Conservation (phyloP, 2,888 invertebrate species). For the Epiperipatus broadwayi region DNA sequence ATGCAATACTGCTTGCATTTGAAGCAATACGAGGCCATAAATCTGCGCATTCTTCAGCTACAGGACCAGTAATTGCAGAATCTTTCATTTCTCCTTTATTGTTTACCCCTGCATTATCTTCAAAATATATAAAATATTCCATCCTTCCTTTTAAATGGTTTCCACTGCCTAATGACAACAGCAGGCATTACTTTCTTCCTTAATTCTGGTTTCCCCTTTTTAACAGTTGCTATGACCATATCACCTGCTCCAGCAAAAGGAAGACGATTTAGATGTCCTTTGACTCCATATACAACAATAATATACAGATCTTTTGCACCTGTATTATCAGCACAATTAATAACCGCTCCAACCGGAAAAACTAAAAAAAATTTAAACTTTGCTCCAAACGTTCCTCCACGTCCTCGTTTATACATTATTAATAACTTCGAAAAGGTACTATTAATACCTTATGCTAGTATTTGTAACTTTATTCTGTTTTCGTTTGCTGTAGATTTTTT, state of each 20-base stretch:
- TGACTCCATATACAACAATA: no score
- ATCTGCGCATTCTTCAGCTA: conserved; percentile 98
- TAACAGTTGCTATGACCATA: no score
- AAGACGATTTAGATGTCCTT: no score
- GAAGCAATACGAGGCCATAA: conserved; percentile 99
- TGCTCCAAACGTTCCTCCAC: conserved; percentile 35
- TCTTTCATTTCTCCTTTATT: conserved; percentile 99
- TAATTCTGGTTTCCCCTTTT: no score
- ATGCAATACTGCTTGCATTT: conserved; percentile 96
- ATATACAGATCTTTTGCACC: conserved; percentile 23
- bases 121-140: conserved; percentile 97
- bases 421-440: no score
- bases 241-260: conserved; percentile 35
- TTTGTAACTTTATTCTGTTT: no score
- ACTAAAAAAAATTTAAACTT: conserved; percentile 36
- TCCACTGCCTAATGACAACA: conserved; percentile 92
- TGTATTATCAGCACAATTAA: conserved; percentile 37
- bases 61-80: conserved; percentile 96
- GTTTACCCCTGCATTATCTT: conserved; percentile 98
- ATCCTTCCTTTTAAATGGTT: conserved; percentile 96
- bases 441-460: no score
- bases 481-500: no score
- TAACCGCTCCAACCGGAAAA: conserved; percentile 35
- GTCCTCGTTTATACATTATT: no score
- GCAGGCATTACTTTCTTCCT: conserved; percentile 94